Percentiles rank a stretch among this genome's conserved stretches.
Evolutionary conservation across 1,140 invertebrate species (phyloP).

Genomic region (Paraescarpia echinospica): DNA sequence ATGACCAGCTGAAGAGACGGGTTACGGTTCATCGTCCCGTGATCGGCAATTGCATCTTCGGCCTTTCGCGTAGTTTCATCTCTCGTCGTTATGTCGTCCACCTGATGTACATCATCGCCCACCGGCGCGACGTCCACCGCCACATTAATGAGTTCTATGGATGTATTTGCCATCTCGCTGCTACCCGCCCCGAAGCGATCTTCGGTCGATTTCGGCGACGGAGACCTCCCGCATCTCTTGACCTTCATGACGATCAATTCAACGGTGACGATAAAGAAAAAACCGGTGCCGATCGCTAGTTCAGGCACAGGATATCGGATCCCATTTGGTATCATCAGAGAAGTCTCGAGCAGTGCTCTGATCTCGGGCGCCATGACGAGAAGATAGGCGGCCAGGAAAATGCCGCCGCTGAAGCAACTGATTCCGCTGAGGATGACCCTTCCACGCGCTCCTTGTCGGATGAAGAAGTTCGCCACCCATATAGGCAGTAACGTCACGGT

Average conservation of each 20-base stretch:
- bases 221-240: conserved; percentile 10
- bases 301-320: conserved; percentile 26
- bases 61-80: background rate
- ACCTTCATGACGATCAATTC: conserved; percentile 19
- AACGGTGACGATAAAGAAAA: conserved; percentile 22
- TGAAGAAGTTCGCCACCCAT: background rate
- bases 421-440: conserved; percentile 29
- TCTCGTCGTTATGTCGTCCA: background rate
- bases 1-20: conserved; percentile 24
- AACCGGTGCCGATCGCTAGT: conserved; percentile 22
- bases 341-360: conserved; percentile 46
- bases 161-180: background rate
- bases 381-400: conserved; percentile 65
- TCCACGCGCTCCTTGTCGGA: background rate
- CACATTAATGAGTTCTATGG: background rate
- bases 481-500: conserved; percentile 8
- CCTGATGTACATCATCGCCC: background rate
- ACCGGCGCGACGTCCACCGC: background rate
- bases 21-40: conserved; percentile 13
- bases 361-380: conserved; percentile 65
- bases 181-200: background rate
- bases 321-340: conserved; percentile 16
- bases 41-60: conserved; percentile 11
- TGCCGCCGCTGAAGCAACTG: conserved; percentile 64
- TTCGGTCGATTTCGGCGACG: background rate